These are phyloP conservation scores for Aythya fuligula DNA, from an alignment of 2,797 vertebrate species.

Conservation along the genomic window DNA sequence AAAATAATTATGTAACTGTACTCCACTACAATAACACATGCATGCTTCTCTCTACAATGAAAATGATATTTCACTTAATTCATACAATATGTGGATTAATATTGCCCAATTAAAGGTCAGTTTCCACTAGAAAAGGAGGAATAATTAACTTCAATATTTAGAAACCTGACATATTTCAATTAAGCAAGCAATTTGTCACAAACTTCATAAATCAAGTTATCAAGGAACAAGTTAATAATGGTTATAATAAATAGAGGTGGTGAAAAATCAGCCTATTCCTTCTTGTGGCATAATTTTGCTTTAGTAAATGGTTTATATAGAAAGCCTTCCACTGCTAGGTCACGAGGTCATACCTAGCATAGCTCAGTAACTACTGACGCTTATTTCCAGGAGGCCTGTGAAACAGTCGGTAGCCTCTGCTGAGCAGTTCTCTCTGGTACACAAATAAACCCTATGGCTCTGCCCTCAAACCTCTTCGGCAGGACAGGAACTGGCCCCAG, in stretches of 20 bases:
- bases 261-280: slow-evolving; percentile 28
- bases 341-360: not conserved
- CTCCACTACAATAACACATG: slow-evolving; percentile 79
- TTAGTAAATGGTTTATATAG: not conserved
- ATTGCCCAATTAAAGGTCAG: slow-evolving; percentile 72
- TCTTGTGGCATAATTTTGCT: not conserved
- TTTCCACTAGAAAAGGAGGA: slow-evolving; percentile 66
- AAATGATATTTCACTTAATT: slow-evolving; percentile 70
- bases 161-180: slow-evolving; percentile 67
- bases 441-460: fast-evolving
- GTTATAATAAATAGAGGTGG: slow-evolving; percentile 34
- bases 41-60: slow-evolving; percentile 71
- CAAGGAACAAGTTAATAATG: slow-evolving; percentile 15
- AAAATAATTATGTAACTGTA: slow-evolving; percentile 85
- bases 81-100: slow-evolving; percentile 73
- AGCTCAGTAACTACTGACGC: not conserved
- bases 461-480: not conserved
- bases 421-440: not conserved
- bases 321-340: slow-evolving; percentile 5
- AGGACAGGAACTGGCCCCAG: not conserved
- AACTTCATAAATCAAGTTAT: slow-evolving; percentile 51
- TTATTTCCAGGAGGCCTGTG: not conserved
- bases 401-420: not conserved
- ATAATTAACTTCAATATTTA: slow-evolving; percentile 67
- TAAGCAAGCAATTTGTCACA: slow-evolving; percentile 63